Evolutionary conservation across 2,888 invertebrate genomes (phyloP), one percentile per base, ranked within the genome.

Genomic region (Netelia melanura): DNA sequence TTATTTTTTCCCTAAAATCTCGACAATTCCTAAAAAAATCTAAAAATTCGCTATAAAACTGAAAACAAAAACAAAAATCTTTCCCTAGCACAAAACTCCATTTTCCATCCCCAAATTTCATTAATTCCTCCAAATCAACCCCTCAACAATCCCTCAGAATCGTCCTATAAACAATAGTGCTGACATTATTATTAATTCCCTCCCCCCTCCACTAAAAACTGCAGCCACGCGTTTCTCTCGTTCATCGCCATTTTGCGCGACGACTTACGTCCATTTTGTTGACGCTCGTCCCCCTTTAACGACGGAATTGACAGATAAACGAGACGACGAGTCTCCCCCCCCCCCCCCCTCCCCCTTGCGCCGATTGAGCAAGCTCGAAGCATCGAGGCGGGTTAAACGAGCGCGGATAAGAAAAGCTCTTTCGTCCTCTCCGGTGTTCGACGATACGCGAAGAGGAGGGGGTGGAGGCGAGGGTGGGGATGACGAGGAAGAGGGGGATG

Each of bases 181-280:
- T 6, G 6, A 6, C 1, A 6, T 38, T 38, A 38, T 38, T 38
- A 21, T 38, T 38, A 5, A 6, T 38, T 38, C 21, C 21, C 21
- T 21, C 21, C 21, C 21, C 21, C 21, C 38, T 38, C 38, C 38
- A 38, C 8, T 38, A 6, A 38, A 38, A 38, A 38, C 6, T 5
- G 38, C 38, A 8, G 38, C 5, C 1, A 6, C 38, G 38, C 38
- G 38, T 38, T 38, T 38, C 6, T 6, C 38, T 1, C 38, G 38
- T 38, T 38, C 38, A 38, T 38, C 38, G 38, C 38, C 38, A 91
- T 91, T 91, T 91, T 90, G 89, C 85, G 90, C 81, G 84, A 82
- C 87, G 87, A 89, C 90, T 91, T 91, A 90, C 89, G 21, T 17
- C 21, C 21, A 14, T 48, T 48, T 48, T 48, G 48, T 14, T 48